Evolutionary conservation across 2,797 vertebrate species (phyloP), one percentile per base, ranked within the genome.

Genomic region (Spinibarbus caldwelli): DNA sequence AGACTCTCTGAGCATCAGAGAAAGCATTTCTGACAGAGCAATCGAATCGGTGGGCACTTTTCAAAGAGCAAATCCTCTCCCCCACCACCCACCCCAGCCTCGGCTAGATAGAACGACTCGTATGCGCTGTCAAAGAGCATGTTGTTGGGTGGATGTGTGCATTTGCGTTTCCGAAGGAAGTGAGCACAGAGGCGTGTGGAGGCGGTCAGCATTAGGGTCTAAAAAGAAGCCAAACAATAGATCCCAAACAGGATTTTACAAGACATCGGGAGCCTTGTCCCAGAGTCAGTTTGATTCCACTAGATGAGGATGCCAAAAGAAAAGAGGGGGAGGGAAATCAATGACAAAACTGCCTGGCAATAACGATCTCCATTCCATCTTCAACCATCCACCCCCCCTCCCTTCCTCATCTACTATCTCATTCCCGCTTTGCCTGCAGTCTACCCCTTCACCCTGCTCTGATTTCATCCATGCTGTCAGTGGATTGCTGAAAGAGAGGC

Each of bases 371-470:
- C 82, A 86, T 90, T 86, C 88, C 85, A 84, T 75, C 88, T 89
- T 41, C 89, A 90, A 87, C 89, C 88, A 90, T 91, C 81, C 0
- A 88, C 89, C 90, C 62, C 82, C 76, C 80, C 72, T 90, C 82
- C 66, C 77, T 88, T 86, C 78, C 86, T 77, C 87, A 59, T 78
- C 84, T 84, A 29, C 71, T 23, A 19, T 83, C 73, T 81, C 82
- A 79, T 90, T 91, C 87, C 87, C 90, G n/a, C 81, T 91, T 62
- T 82, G 85, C 57, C 82, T 67, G 72, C 38, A 57, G 85, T 87
- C 36, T 86, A 72, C 78, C 19, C 82, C 88, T 71, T 71, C 80
- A 88, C 87, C 91, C 91, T 87, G 92, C 90, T 90, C 92, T 89
- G 91, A 90, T 87, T 90, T 86, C 88, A 80, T 57, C 62, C 86